Percentiles rank a stretch among this genome's conserved stretches.
Evolutionary conservation across 2,888 invertebrate species (phyloP).

Genomic region (Heliconius hortense): DNA sequence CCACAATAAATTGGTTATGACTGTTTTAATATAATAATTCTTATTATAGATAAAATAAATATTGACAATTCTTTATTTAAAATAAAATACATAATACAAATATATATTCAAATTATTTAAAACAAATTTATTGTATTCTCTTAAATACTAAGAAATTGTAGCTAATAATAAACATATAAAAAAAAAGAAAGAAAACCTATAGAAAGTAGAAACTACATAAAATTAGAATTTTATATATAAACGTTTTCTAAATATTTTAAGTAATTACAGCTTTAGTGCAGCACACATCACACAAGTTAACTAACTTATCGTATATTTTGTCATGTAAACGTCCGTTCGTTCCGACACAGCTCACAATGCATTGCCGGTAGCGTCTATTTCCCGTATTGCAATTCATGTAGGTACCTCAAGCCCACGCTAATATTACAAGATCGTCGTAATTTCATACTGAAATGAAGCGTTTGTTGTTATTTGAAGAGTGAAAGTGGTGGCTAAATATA

Average conservation of each 20-base stretch:
- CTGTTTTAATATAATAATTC: background rate
- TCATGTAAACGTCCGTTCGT: conserved; percentile 41
- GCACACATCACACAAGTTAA: conserved; percentile 20
- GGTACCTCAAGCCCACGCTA: conserved; percentile 27
- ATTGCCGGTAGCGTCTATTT: conserved; percentile 38
- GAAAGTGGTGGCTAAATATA: conserved; percentile 17
- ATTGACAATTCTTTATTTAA: background rate
- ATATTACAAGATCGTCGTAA: conserved; percentile 43
- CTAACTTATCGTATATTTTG: conserved; percentile 36
- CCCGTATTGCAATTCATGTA: conserved; percentile 36
- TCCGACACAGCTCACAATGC: conserved; percentile 39
- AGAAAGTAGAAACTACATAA: no score
- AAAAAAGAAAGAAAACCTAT: no score
- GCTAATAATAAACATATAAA: background rate
- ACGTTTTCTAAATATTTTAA: conserved; percentile 9
- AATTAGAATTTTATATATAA: background rate
- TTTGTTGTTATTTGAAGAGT: conserved; percentile 45
- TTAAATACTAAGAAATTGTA: background rate
- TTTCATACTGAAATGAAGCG: conserved; percentile 51
- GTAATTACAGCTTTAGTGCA: conserved; percentile 10
- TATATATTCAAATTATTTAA: background rate
- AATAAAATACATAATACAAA: background rate
- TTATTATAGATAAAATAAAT: no score
- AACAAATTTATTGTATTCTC: background rate
- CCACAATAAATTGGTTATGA: background rate